Conservation (phyloP, 53 echinoderm and acorn worm species). For the Henricia sp. region DNA sequence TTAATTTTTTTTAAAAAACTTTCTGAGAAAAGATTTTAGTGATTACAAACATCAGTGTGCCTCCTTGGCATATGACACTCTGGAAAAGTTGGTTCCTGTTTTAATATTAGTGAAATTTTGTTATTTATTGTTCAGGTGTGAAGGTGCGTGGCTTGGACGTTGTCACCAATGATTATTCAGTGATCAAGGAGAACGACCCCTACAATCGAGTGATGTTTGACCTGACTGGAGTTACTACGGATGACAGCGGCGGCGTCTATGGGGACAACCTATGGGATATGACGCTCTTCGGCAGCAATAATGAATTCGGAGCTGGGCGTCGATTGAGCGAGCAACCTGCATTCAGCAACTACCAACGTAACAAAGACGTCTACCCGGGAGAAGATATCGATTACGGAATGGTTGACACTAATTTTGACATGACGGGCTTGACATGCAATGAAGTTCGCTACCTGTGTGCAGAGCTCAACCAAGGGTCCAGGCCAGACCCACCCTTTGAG, state of each 20-base stretch:
- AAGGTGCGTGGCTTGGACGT: constrained; percentile 41
- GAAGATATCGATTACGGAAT: constrained; percentile 78
- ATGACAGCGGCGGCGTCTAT: constrained; percentile 72
- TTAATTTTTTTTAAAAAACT: too few species aligned
- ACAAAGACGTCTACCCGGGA: constrained; percentile 75
- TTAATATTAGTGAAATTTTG: too few species aligned
- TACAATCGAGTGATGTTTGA: constrained; percentile 77
- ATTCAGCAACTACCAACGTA: constrained; percentile 65
- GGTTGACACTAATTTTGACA: constrained; percentile 84
- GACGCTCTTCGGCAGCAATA: constrained; percentile 76
- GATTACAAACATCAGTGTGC: too few species aligned
- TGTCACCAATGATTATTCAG: constrained; percentile 36
- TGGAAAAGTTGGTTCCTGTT: too few species aligned
- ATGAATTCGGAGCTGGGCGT: constrained; percentile 67
- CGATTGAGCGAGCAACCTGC: constrained; percentile 65
- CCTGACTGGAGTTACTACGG: constrained; percentile 70
- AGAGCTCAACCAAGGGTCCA: constrained; percentile 70
- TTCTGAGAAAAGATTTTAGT: too few species aligned
- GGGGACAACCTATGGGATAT: constrained; percentile 79
- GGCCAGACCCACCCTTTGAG: constrained; percentile 76
- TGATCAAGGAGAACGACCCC: constrained; percentile 64
- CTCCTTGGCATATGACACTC: too few species aligned
- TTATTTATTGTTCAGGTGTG: too few species aligned
- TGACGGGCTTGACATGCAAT: constrained; percentile 77
- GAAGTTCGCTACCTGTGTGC: constrained; percentile 73